Conservation (phyloP, 2,797 vertebrate genomes). For the Dermochelys coriacea region DNA sequence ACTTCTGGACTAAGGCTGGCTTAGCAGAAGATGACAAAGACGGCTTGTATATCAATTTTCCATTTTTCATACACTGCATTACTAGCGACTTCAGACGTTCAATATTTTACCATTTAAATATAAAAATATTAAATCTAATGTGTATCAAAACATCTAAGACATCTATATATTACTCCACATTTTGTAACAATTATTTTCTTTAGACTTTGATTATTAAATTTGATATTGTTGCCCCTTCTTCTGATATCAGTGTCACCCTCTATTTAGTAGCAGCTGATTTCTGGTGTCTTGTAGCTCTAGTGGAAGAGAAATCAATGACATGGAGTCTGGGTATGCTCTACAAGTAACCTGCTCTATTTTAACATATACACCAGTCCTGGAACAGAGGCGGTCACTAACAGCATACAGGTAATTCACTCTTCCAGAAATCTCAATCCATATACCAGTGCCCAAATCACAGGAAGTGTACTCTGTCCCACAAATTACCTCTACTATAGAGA, state of each 20-base stretch:
- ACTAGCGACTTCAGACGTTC: neutral
- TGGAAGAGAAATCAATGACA: neutral
- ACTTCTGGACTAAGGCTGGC: neutral
- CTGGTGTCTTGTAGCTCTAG: neutral
- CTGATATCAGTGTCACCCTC: neutral
- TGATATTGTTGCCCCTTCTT: conserved; percentile 5
- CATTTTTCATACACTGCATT: neutral
- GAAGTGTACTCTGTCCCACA: neutral
- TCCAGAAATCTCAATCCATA: neutral
- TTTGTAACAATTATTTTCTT: conserved; percentile 21
- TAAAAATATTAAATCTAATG: neutral
- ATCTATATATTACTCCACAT: neutral
- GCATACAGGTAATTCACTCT: neutral
- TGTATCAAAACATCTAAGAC: neutral
- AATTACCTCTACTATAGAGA: neutral
- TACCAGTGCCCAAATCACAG: neutral
- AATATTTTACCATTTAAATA: neutral
- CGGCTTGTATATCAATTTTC: neutral
- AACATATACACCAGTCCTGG: neutral
- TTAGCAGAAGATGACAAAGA: neutral
- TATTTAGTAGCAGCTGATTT: neutral
- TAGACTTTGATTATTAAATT: conserved; percentile 37
- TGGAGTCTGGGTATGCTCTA: neutral
- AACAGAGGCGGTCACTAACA: neutral
- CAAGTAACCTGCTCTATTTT: neutral